Conservation (phyloP, 1,140 invertebrate genomes). For the Calosoma granatense region DNA sequence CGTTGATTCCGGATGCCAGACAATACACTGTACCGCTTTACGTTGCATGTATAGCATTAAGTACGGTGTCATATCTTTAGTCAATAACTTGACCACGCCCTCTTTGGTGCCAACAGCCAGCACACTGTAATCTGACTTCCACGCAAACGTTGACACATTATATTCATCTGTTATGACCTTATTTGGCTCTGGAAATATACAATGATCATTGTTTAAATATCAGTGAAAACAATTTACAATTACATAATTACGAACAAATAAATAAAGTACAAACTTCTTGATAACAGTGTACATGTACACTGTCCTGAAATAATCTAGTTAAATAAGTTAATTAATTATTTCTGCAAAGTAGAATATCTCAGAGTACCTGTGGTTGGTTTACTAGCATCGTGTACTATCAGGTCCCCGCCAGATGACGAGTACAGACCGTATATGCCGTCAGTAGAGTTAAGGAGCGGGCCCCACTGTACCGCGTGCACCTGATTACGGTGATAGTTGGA, state of each 20-base stretch:
- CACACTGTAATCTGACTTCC: slow-evolving; percentile 48
- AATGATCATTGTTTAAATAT: slow-evolving; percentile 18
- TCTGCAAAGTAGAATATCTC: no score
- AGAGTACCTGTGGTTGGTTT: slow-evolving; percentile 39
- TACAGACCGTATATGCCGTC: slow-evolving; percentile 35
- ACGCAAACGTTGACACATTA: slow-evolving; percentile 43
- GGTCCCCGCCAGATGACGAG: slow-evolving; percentile 37
- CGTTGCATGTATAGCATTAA: slow-evolving; percentile 31
- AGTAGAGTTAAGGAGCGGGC: slow-evolving; percentile 27
- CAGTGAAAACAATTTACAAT: slow-evolving; percentile 13
- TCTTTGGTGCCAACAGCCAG: slow-evolving; percentile 50
- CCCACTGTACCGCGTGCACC: slow-evolving; percentile 38
- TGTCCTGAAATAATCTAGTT: no score
- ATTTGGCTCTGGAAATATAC: slow-evolving; percentile 24
- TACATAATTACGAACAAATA: slow-evolving; percentile 10
- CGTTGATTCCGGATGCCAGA: slow-evolving; percentile 62
- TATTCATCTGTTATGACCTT: slow-evolving; percentile 26
- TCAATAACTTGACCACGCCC: slow-evolving; percentile 31
- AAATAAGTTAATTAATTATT: no score
- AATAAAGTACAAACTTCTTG: slow-evolving; percentile 8
- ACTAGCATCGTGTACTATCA: slow-evolving; percentile 38
- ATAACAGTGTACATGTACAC: no score
- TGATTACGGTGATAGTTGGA: slow-evolving; percentile 32
- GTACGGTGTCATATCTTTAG: slow-evolving; percentile 26
- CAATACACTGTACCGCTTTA: slow-evolving; percentile 51